Base-by-base conservation (phyloP, 2,797 vertebrate genomes). In the Periparus ater region DNA sequence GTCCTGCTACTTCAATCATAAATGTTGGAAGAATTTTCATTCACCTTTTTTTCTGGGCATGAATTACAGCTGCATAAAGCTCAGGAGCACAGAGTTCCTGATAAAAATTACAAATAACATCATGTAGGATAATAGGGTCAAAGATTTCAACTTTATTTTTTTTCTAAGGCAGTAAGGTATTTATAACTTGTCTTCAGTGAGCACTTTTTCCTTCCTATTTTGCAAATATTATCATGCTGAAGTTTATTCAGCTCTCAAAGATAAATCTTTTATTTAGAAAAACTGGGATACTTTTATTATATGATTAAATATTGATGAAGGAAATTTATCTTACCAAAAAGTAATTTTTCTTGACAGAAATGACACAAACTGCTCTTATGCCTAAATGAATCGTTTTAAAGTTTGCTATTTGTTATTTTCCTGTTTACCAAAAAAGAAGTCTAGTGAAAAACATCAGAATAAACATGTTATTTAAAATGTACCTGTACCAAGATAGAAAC, bases 271-370 rank as follows among this genome's bases (percentile, higher is more conserved):
- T 88, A 50, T 94, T 93, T 93, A 34, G 90, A 90, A 96, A 93
- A 96, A 66, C 51, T 78, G 27, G 55, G 84, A 81, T 94, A 73
- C 48, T 81, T 95, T 89, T 95, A 94, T 91, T 78, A 70, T 62
- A 86, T 71, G 70, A 94, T 96, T 92, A 96, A 96, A 97, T 84
- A 96, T 89, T 89, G 91, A 96, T 96, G 72, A 94, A 88, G 66
- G 60, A 30, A 78, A 85, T 91, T 93, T 88, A 62, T 86, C 73
- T 66, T 85, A 34, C 48, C 34, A 70, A 68, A 85, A 80, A 93
- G 70, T 68, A 94, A 70, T 93, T 84, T 89, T 81, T 92, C 40
- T 84, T 74, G 67, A 81, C 85, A 75, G 66, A 87, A 96, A 83
- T 62, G 75, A 93, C 91, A 89, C n/a, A 78, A 93, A 89, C 55